phyloP scores from a whole-genome alignment of 2,797 vertebrate species.

The Neosilurus mollespiculum region DNA sequence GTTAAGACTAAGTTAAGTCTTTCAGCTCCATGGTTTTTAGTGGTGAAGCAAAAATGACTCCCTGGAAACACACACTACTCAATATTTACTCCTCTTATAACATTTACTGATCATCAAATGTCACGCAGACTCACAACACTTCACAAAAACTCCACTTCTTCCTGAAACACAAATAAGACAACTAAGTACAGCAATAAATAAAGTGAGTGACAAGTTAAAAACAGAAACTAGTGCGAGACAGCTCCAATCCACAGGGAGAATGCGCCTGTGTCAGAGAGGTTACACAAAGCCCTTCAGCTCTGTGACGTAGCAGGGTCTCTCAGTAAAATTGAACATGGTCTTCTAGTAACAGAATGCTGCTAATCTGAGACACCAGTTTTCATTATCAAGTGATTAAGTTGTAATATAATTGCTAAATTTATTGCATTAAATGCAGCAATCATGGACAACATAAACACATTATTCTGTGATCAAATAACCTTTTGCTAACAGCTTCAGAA shows the following conservation, averaged over 20 bases:
- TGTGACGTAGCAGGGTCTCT: not conserved
- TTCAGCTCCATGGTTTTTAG: not conserved
- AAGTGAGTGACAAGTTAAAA: slow-evolving; percentile 33
- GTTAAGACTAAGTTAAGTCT: not conserved
- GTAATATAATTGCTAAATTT: not conserved
- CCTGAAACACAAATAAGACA: not conserved
- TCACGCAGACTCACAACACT: not conserved
- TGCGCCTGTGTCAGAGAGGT: not conserved
- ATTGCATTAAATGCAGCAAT: not conserved
- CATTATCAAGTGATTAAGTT: no score
- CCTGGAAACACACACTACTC: not conserved
- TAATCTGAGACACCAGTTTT: not conserved
- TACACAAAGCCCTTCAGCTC: not conserved
- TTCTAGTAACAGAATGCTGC: not conserved
- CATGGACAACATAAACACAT: no score
- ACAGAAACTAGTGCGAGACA: slow-evolving; percentile 17
- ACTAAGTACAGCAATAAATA: slow-evolving; percentile 23
- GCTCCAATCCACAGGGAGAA: not conserved
- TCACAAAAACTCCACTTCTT: slow-evolving; percentile 9
- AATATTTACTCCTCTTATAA: not conserved
- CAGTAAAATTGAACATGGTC: not conserved
- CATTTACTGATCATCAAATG: slow-evolving; percentile 7
- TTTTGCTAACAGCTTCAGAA: not conserved
- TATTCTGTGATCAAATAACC: not conserved
- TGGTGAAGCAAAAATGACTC: slow-evolving; percentile 22